These are phyloP conservation scores for Ichneumoninae sp. DNA, from an alignment of 2,888 invertebrate species.

Conservation along the genomic window DNA sequence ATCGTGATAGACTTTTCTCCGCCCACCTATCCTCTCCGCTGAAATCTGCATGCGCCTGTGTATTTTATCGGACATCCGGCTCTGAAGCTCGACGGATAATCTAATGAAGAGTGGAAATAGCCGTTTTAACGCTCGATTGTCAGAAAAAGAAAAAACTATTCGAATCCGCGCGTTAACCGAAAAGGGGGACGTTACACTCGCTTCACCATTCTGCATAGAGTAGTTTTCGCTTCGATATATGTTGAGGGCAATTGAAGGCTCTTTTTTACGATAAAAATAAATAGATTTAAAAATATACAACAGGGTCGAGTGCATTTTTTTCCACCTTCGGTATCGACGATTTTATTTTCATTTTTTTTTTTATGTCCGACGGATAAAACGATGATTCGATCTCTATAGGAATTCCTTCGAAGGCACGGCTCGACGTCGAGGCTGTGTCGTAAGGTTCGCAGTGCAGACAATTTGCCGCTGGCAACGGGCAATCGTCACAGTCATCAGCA, in stretches of 20 bases:
- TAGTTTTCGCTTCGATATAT: slow-evolving; percentile 10
- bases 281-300: background rate
- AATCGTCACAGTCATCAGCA: slow-evolving; percentile 72
- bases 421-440: slow-evolving; percentile 92
- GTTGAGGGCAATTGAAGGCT: slow-evolving; percentile 3
- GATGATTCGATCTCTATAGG: slow-evolving; percentile 78
- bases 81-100: slow-evolving; percentile 6
- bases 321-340: background rate
- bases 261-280: slow-evolving; percentile 23
- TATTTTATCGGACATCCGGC: slow-evolving; percentile 9
- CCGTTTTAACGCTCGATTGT: background rate
- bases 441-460: slow-evolving; percentile 91
- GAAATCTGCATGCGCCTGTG: slow-evolving; percentile 10
- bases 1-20: slow-evolving; percentile 12
- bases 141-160: background rate
- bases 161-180: background rate
- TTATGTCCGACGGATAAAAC: background rate
- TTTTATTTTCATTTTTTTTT: background rate
- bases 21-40: background rate
- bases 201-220: slow-evolving; percentile 4
- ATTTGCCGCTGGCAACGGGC: slow-evolving; percentile 85
- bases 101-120: slow-evolving; percentile 8
- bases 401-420: slow-evolving; percentile 92
- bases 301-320: background rate
- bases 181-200: background rate